phyloP scores from a whole-genome alignment of 2,888 invertebrate genomes.

The Drosophila multiciliata region DNA sequence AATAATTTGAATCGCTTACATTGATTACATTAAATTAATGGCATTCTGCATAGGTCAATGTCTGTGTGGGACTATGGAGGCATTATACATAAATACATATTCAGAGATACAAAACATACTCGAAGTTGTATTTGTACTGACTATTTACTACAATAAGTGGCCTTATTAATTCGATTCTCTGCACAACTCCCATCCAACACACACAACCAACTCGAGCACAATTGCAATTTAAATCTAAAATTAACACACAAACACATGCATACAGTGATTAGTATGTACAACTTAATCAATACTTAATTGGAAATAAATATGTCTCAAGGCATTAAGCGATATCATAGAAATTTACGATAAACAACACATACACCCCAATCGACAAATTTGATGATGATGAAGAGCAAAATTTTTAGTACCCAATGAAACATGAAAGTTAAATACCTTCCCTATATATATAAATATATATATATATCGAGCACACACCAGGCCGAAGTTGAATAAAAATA shows the following conservation, averaged over 20 bases:
- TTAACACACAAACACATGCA: constrained; percentile 10
- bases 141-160: constrained; percentile 72
- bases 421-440: constrained; percentile 32
- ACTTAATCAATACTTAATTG: constrained; percentile 26
- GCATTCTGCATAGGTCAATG: background rate
- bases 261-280: constrained; percentile 18
- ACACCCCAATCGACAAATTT: constrained; percentile 12
- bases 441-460: constrained; percentile 21
- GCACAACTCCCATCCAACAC: constrained; percentile 38
- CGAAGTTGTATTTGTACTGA: constrained; percentile 46
- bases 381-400: background rate
- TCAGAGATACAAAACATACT: constrained; percentile 29
- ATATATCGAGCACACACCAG: constrained; percentile 34
- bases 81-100: constrained; percentile 4
- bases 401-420: constrained; percentile 36
- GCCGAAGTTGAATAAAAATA: constrained; percentile 37
- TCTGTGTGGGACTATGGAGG: background rate
- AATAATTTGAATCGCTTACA: constrained; percentile 11
- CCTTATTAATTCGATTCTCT: constrained; percentile 62
- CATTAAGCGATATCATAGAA: constrained; percentile 43
- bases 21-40: background rate
- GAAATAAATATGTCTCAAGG: constrained; percentile 25
- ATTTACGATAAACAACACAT: constrained; percentile 30
- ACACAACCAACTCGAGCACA: constrained; percentile 20
- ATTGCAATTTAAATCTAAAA: constrained; percentile 17